phyloP scores from a whole-genome alignment of 2,797 vertebrate species.

The Rhinatrema bivittatum region DNA sequence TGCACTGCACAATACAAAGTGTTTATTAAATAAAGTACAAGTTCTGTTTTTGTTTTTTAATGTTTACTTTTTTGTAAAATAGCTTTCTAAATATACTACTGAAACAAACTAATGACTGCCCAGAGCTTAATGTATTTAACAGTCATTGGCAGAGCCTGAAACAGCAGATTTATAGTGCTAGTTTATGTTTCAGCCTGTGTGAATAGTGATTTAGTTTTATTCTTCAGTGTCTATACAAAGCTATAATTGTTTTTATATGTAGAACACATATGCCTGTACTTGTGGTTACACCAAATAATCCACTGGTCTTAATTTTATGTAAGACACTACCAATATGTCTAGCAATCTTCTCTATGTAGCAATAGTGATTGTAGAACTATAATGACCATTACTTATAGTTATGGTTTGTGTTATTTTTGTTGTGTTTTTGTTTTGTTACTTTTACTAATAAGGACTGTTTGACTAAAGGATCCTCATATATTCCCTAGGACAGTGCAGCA shows the following conservation, averaged over 20 bases:
- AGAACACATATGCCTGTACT: not conserved
- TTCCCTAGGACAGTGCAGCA: conserved; percentile 1
- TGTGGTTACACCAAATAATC: not conserved
- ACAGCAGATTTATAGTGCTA: fast-evolving
- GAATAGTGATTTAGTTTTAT: fast-evolving
- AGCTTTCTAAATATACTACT: not conserved
- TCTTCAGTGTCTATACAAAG: fast-evolving
- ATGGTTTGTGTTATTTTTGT: no score
- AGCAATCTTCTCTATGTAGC: no score
- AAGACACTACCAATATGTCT: conserved; percentile 27
- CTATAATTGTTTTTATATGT: fast-evolving
- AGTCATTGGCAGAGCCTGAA: not conserved
- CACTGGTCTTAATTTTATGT: not conserved
- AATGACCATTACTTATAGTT: not conserved
- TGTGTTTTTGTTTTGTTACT: no score
- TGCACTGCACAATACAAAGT: conserved; percentile 7
- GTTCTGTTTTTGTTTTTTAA: not conserved
- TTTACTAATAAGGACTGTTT: not conserved
- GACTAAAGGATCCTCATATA: not conserved
- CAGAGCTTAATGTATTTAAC: not conserved
- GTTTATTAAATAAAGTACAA: no score
- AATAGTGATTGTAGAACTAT: not conserved
- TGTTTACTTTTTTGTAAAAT: not conserved
- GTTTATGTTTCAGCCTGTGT: not conserved
- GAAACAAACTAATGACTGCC: no score